A percentile compares a stretch with the other conserved stretches of the same genome.
Conservation (phyloP, 2,113 vertebrate species). For the Lepisosteus osseus region DNA sequence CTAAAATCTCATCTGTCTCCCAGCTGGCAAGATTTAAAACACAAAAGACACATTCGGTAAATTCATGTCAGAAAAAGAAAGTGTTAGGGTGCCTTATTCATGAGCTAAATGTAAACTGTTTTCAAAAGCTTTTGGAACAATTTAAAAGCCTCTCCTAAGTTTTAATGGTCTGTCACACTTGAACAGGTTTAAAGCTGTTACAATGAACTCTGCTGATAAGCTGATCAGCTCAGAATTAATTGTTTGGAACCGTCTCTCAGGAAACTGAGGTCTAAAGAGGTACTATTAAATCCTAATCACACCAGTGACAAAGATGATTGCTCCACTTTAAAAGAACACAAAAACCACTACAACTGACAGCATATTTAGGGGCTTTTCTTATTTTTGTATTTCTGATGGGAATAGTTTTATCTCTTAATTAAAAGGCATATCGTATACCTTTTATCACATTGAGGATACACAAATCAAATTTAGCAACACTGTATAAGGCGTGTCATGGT, state of each 20-base stretch:
- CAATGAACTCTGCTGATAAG: constrained; percentile 69
- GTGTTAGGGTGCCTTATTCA: constrained; percentile 31
- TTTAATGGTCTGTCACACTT: constrained; percentile 75
- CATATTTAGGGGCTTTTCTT: constrained; percentile 3
- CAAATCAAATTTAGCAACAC: too few species aligned
- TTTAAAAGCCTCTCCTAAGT: constrained; percentile 64
- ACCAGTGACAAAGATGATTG: constrained; percentile 62
- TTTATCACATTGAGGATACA: too few species aligned
- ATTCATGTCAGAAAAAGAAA: too few species aligned
- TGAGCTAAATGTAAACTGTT: constrained; percentile 44
- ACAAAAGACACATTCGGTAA: too few species aligned
- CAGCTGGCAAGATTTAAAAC: too few species aligned
- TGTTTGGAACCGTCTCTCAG: constrained; percentile 61
- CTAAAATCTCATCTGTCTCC: too few species aligned
- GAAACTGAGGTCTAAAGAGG: constrained; percentile 50
- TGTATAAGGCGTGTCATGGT: too few species aligned
- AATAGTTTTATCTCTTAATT: too few species aligned
- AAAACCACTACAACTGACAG: constrained; percentile 7
- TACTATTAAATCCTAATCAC: constrained; percentile 46
- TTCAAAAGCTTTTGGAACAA: constrained; percentile 44
- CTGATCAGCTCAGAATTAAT: constrained; percentile 68
- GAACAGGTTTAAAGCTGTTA: constrained; percentile 68
- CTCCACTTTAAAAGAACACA: constrained; percentile 50
- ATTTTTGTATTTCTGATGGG: not conserved
- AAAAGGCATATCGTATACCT: too few species aligned